Percentiles rank a stretch among this genome's conserved stretches.
phyloP scores from a whole-genome alignment of 2,797 vertebrate genomes.

The Pelobates cultripes region DNA sequence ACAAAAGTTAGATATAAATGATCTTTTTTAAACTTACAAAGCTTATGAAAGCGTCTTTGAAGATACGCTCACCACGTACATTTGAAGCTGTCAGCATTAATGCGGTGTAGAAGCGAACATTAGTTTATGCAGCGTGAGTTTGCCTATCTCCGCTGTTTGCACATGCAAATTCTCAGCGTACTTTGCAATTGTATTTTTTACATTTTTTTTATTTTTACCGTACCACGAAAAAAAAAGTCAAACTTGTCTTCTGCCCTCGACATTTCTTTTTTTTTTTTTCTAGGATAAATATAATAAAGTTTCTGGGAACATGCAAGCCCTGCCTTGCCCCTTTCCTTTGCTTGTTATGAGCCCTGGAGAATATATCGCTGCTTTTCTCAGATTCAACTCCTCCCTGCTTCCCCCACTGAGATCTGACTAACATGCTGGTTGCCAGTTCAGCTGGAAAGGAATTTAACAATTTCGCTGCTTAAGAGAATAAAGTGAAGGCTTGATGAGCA shows the following conservation, averaged over 20 bases:
- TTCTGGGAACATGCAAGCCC: constrained; percentile 76
- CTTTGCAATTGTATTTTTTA: constrained; percentile 12
- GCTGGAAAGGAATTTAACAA: constrained; percentile 74
- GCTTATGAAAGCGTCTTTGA: background rate
- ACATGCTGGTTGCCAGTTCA: constrained; percentile 73
- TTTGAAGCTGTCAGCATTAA: constrained; percentile 27
- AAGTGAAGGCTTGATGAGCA: constrained; percentile 2
- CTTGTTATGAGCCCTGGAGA: constrained; percentile 73
- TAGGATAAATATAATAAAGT: constrained; percentile 81
- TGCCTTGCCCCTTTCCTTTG: constrained; percentile 73
- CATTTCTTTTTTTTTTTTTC: constrained; percentile 33
- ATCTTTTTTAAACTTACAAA: background rate
- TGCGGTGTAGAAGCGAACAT: background rate
- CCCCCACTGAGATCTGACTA: constrained; percentile 72
- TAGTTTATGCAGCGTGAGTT: background rate
- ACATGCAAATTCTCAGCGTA: constrained; percentile 37
- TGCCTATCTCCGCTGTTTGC: constrained; percentile 57
- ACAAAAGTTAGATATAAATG: background rate
- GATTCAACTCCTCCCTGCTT: constrained; percentile 66
- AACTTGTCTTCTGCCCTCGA: constrained; percentile 40
- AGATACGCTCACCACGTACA: background rate
- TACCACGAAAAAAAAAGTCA: background rate
- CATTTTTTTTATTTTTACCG: background rate
- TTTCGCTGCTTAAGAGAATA: constrained; percentile 59
- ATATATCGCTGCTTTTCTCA: constrained; percentile 68